A percentile compares a stretch with the other conserved stretches of the same genome.
Evolutionary conservation across 2,113 vertebrate species (phyloP).

Genomic region (Cololabis saira): DNA sequence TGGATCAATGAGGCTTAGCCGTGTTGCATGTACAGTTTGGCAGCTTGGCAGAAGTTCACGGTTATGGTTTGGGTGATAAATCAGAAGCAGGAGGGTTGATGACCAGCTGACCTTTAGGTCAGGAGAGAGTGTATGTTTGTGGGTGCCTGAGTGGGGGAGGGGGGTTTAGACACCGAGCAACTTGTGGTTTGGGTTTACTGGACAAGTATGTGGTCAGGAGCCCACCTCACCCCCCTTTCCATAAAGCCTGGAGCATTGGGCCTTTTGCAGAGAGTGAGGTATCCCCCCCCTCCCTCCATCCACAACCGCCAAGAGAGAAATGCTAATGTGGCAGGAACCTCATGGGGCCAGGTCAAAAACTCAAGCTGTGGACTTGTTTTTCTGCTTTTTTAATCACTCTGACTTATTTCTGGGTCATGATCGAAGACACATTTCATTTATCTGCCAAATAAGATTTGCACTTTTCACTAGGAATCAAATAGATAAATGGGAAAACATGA

Average conservation of each 20-base stretch:
- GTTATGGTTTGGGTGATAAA: slow-evolving; percentile 75
- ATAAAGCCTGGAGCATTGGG: slow-evolving; percentile 43
- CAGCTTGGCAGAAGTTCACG: slow-evolving; percentile 66
- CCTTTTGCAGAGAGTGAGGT: slow-evolving; percentile 57
- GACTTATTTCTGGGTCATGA: slow-evolving; percentile 44
- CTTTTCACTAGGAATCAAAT: slow-evolving; percentile 39
- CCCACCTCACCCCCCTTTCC: slow-evolving; percentile 11
- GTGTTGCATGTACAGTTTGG: slow-evolving; percentile 66
- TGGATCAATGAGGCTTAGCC: slow-evolving; percentile 37
- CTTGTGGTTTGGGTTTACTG: slow-evolving; percentile 57
- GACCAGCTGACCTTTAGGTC: slow-evolving; percentile 69
- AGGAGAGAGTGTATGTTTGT: slow-evolving; percentile 28
- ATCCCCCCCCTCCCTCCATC: slow-evolving; percentile 39
- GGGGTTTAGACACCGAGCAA: slow-evolving; percentile 64
- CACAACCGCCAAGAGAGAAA: slow-evolving; percentile 68
- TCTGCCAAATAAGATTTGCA: slow-evolving; percentile 30
- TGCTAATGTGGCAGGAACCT: slow-evolving; percentile 61
- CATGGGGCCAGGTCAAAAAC: slow-evolving; percentile 56
- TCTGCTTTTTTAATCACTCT: slow-evolving; percentile 49
- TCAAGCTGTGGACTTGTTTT: slow-evolving; percentile 55
- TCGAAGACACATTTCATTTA: slow-evolving; percentile 42
- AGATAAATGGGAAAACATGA: slow-evolving; percentile 45
- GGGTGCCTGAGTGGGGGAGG: slow-evolving; percentile 14
- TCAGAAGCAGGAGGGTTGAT: slow-evolving; percentile 66
- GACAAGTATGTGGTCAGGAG: slow-evolving; percentile 27